These are phyloP conservation scores for Eurystomus glaucurus DNA, from an alignment of 2,797 vertebrate genomes.

Conservation along the genomic window DNA sequence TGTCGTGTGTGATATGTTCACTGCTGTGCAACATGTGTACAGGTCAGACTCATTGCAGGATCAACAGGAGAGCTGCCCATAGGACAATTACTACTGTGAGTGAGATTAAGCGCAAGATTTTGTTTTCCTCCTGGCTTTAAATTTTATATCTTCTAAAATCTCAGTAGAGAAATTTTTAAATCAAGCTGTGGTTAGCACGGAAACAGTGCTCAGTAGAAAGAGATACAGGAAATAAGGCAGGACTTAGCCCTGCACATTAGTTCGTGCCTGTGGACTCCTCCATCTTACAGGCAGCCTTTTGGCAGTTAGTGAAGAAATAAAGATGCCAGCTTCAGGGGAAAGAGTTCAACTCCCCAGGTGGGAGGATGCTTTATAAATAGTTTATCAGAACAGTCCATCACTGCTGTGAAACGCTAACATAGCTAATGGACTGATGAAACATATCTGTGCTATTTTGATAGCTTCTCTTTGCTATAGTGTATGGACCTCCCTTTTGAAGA, in stretches of 20 bases:
- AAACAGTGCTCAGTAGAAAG: background rate
- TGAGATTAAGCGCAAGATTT: background rate
- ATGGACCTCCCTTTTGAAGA: background rate
- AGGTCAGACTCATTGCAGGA: background rate
- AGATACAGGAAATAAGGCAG: background rate
- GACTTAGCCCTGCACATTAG: background rate
- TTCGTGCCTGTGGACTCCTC: rapidly evolving
- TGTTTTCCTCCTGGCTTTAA: background rate
- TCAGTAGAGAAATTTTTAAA: background rate
- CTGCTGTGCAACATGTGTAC: background rate
- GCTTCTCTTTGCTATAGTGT: background rate
- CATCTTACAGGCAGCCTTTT: background rate
- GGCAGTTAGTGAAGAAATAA: background rate
- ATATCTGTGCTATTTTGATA: background rate
- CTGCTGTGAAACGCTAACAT: background rate
- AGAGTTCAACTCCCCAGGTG: background rate
- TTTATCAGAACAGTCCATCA: background rate
- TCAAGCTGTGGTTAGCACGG: background rate
- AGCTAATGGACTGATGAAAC: background rate
- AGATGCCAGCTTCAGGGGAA: background rate
- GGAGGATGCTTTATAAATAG: background rate
- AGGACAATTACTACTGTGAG: background rate
- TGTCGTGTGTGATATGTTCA: background rate
- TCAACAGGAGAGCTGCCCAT: background rate
- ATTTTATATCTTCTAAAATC: background rate